phyloP scores from a whole-genome alignment of 1,140 invertebrate genomes.

The Drosophila eugracilis region DNA sequence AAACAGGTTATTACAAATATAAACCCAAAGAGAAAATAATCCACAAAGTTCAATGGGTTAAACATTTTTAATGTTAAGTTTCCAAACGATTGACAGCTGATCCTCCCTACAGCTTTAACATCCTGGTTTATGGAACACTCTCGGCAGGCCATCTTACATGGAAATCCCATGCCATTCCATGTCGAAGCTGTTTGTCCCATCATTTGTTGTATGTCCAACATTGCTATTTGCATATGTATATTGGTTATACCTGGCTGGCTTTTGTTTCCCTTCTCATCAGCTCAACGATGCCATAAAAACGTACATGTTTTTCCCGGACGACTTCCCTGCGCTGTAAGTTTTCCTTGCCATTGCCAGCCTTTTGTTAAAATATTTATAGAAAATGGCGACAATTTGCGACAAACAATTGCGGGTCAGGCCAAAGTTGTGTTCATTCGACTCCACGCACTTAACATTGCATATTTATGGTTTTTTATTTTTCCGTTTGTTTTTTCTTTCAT shows the following conservation, averaged over 20 bases:
- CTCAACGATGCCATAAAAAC: slow-evolving; percentile 58
- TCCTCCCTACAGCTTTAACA: no score
- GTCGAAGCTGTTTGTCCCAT: slow-evolving; percentile 36
- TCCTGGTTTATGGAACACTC: not conserved
- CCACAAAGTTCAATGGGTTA: not conserved
- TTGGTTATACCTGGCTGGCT: slow-evolving; percentile 31
- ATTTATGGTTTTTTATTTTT: slow-evolving; percentile 66
- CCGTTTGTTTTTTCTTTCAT: not conserved
- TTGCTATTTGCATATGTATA: slow-evolving; percentile 54
- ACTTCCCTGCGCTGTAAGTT: slow-evolving; percentile 38
- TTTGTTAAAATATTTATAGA: slow-evolving; percentile 74
- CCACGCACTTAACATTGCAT: slow-evolving; percentile 59
- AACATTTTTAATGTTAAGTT: not conserved
- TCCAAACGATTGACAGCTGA: no score
- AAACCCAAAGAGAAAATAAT: no score
- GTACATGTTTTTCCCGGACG: slow-evolving; percentile 34
- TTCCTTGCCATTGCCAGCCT: slow-evolving; percentile 17
- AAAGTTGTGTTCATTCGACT: slow-evolving; percentile 5
- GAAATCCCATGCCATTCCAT: slow-evolving; percentile 13
- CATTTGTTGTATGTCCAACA: slow-evolving; percentile 13
- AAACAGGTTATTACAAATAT: no score
- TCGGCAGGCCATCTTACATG: not conserved
- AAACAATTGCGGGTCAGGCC: slow-evolving; percentile 58
- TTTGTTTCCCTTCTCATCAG: slow-evolving; percentile 52
- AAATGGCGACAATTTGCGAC: slow-evolving; percentile 63